phyloP scores from a whole-genome alignment of 1,140 invertebrate genomes.

The Melanaphis sacchari region DNA sequence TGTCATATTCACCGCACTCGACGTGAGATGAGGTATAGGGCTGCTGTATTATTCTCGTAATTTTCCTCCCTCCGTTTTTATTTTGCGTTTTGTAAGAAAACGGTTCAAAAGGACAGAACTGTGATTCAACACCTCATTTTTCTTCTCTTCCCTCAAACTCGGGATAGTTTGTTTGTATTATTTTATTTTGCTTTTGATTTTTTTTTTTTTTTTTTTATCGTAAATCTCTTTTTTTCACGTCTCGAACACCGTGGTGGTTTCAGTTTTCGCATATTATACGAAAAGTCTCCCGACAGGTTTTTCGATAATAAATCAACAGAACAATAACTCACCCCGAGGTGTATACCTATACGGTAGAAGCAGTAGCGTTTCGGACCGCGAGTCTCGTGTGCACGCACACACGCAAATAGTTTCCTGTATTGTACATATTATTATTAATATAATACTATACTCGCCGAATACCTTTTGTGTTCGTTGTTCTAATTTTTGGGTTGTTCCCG shows the following conservation, averaged over 20 bases:
- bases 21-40: conserved; percentile 10
- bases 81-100: background rate
- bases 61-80: background rate
- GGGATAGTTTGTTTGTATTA: background rate
- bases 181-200: background rate
- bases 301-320: conserved; percentile 56
- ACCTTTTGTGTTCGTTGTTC: conserved; percentile 11
- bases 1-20: background rate
- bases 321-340: conserved; percentile 44
- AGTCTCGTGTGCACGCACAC: background rate
- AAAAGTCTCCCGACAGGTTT: conserved; percentile 51
- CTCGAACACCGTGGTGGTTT: background rate
- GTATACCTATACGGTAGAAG: background rate
- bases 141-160: background rate
- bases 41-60: background rate
- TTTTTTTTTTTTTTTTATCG: conserved; percentile 5
- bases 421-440: conserved; percentile 10
- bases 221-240: conserved; percentile 5
- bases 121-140: background rate
- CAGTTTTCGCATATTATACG: conserved; percentile 44
- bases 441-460: background rate
- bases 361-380: background rate
- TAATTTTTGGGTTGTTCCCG: conserved; percentile 20
- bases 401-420: background rate
- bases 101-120: background rate